These are phyloP conservation scores for Centruroides sculpturatus DNA, from an alignment of 1,140 invertebrate genomes.

Conservation along the genomic window DNA sequence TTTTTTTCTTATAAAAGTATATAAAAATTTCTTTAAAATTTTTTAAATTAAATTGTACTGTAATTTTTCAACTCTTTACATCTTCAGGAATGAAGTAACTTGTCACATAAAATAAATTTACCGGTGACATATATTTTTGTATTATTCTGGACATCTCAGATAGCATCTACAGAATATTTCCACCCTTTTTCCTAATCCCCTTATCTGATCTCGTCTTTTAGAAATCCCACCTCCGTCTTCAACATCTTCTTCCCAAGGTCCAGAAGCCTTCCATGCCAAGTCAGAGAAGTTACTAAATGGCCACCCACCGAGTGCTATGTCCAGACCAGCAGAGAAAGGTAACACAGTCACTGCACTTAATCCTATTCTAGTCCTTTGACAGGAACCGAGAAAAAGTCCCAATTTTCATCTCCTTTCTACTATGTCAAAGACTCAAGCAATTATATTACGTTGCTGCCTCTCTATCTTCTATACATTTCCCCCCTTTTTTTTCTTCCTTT, in stretches of 20 bases:
- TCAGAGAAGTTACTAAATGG: slow-evolving; percentile 14
- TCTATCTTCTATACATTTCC: no score
- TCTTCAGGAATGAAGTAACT: neutral
- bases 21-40: no score
- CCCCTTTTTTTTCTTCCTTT: no score
- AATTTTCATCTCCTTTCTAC: no score
- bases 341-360: neutral
- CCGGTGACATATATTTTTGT: neutral
- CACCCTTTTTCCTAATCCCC: neutral
- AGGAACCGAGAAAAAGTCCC: no score
- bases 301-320: slow-evolving; percentile 2
- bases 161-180: neutral
- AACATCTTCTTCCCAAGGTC: slow-evolving; percentile 8
- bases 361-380: no score
- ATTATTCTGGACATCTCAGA: neutral
- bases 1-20: no score
- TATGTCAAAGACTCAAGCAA: no score
- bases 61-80: neutral
- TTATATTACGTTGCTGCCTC: no score
- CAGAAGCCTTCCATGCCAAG: slow-evolving; percentile 8
- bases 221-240: slow-evolving; percentile 16
- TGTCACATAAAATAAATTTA: neutral
- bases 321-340: slow-evolving; percentile 5
- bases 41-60: no score
- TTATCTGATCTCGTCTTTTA: neutral